Percentiles rank a stretch among this genome's conserved stretches.
phyloP scores from a whole-genome alignment of 2,888 invertebrate species.

The Ceramica pisi region DNA sequence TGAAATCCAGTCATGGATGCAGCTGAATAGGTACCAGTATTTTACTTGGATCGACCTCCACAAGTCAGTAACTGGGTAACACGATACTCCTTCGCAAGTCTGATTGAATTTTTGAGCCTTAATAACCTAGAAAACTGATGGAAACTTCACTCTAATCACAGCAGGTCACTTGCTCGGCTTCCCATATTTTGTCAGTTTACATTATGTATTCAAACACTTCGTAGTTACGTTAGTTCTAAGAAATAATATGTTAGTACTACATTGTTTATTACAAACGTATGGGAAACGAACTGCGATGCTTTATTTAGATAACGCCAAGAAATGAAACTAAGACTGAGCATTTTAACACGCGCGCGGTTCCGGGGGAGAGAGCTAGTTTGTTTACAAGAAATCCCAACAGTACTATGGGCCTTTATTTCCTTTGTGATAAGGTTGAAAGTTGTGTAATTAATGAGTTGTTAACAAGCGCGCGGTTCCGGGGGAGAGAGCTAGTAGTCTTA shows the following conservation, averaged over 20 bases:
- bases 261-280: constrained; percentile 38
- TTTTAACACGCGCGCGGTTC: constrained; percentile 40
- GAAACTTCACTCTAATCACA: constrained; percentile 1
- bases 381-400: background rate
- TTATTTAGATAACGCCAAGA: constrained; percentile 61
- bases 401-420: constrained; percentile 23
- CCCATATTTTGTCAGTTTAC: background rate
- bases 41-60: too few relatives aligned
- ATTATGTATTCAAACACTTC: constrained; percentile 18
- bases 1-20: too few relatives aligned
- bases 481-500: constrained; percentile 35
- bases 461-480: constrained; percentile 39
- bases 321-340: constrained; percentile 48
- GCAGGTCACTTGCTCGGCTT: constrained; percentile 9
- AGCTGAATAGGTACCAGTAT: too few relatives aligned
- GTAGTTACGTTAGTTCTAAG: constrained; percentile 20
- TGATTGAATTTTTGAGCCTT: too few relatives aligned
- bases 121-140: background rate
- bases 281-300: constrained; percentile 54
- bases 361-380: constrained; percentile 39
- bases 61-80: too few relatives aligned
- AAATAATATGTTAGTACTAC: constrained; percentile 37
- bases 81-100: too few relatives aligned
- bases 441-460: too few relatives aligned
- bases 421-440: too few relatives aligned